A percentile compares a stretch with the other conserved stretches of the same genome.
Evolutionary conservation across 2,113 vertebrate species (phyloP).

Genomic region (Menura novaehollandiae): DNA sequence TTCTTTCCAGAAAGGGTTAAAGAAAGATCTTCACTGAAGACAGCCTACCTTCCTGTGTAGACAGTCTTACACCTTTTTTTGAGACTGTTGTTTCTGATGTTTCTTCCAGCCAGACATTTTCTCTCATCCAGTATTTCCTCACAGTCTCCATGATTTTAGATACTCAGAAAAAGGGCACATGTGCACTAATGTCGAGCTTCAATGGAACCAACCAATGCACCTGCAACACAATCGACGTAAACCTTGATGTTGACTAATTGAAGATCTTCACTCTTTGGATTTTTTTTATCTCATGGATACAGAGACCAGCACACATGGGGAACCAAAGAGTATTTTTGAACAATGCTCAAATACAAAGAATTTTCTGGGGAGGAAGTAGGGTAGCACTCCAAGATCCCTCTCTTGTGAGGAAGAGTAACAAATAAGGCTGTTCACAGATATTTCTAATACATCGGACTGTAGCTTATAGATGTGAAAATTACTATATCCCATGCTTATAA

Average conservation of each 20-base stretch:
- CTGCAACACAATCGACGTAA: constrained; percentile 55
- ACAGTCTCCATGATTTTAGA: constrained; percentile 52
- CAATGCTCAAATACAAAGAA: not conserved
- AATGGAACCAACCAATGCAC: constrained; percentile 44
- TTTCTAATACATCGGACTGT: not conserved
- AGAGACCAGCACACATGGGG: not conserved
- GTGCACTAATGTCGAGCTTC: constrained; percentile 37
- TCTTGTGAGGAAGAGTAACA: not conserved
- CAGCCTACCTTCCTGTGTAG: constrained; percentile 54
- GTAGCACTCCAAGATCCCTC: not conserved
- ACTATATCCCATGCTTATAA: not conserved
- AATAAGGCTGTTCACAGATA: not conserved
- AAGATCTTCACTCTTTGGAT: not conserved
- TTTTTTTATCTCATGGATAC: not conserved
- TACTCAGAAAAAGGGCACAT: constrained; percentile 43
- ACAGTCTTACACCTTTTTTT: constrained; percentile 34
- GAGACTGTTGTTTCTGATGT: constrained; percentile 46
- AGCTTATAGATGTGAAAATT: not conserved
- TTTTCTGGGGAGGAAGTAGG: fast-evolving
- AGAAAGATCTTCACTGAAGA: constrained; percentile 34
- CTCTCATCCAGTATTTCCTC: constrained; percentile 56
- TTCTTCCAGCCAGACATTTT: constrained; percentile 47
- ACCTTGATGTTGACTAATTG: constrained; percentile 44
- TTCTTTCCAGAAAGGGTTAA: constrained; percentile 16
- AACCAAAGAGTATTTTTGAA: constrained; percentile 4